Conservation (phyloP, 2,888 invertebrate genomes). For the Pachycephus smyrnensis region DNA sequence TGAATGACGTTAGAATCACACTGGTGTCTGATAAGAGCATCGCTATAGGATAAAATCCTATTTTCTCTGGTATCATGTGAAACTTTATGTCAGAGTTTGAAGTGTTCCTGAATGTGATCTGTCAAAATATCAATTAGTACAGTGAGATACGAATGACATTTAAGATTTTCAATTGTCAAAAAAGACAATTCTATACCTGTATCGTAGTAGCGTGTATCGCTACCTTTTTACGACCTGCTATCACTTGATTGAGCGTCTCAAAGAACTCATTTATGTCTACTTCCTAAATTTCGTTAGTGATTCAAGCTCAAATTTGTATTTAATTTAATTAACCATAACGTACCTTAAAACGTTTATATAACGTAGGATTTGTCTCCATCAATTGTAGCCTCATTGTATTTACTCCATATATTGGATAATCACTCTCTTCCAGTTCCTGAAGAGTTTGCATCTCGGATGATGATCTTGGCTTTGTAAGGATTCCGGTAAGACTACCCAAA, state of each 20-base stretch:
- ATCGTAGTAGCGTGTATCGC: not conserved
- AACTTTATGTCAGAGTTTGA: not conserved
- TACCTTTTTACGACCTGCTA: not conserved
- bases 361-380: not conserved
- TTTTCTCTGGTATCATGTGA: constrained; percentile 1
- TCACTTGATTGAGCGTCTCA: not conserved
- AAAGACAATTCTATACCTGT: not conserved
- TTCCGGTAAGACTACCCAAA: constrained; percentile 3
- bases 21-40: not conserved
- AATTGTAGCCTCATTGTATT: not conserved
- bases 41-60: not conserved
- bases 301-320: not conserved
- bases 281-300: not conserved
- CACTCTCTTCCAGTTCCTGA: not conserved
- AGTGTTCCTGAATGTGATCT: not conserved
- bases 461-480: not conserved
- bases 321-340: not conserved
- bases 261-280: not conserved
- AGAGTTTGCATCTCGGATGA: not conserved
- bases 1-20: not conserved
- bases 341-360: not conserved
- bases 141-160: not conserved
- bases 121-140: not conserved
- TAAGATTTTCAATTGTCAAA: not conserved
- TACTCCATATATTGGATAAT: not conserved